A percentile compares a stretch with the other conserved stretches of the same genome.
Conservation (phyloP, 2,113 vertebrate species). For the Nesoenas mayeri region DNA sequence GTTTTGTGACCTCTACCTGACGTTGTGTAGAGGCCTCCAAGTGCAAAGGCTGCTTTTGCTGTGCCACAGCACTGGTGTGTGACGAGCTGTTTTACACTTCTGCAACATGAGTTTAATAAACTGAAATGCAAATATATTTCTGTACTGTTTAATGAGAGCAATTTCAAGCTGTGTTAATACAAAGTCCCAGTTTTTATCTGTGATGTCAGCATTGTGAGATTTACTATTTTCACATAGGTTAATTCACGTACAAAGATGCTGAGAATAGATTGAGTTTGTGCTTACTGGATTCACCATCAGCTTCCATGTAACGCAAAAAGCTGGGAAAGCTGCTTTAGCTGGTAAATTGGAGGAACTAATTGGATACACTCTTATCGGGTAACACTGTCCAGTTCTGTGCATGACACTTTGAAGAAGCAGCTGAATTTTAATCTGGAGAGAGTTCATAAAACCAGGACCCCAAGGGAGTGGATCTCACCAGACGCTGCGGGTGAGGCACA, state of each 20-base stretch:
- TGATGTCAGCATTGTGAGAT: neutral
- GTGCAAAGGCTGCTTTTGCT: neutral
- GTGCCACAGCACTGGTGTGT: neutral
- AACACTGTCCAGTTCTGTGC: neutral
- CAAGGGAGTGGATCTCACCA: neutral
- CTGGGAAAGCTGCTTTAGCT: neutral
- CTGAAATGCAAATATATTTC: neutral
- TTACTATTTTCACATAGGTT: neutral
- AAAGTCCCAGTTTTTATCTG: neutral
- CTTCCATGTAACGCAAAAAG: neutral
- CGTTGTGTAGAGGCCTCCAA: neutral
- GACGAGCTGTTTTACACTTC: neutral
- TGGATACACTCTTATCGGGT: neutral
- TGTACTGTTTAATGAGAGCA: neutral
- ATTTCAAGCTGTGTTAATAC: neutral
- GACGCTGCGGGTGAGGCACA: accelerated
- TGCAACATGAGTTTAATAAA: neutral
- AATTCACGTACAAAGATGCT: neutral
- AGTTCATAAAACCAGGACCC: neutral
- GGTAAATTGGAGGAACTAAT: neutral
- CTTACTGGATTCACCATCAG: neutral
- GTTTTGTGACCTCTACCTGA: neutral
- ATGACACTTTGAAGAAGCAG: neutral
- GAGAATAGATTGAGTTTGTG: neutral
- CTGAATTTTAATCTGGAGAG: neutral